These are phyloP conservation scores for Coenonympha arcania DNA, from an alignment of 2,888 invertebrate genomes.

Conservation along the genomic window DNA sequence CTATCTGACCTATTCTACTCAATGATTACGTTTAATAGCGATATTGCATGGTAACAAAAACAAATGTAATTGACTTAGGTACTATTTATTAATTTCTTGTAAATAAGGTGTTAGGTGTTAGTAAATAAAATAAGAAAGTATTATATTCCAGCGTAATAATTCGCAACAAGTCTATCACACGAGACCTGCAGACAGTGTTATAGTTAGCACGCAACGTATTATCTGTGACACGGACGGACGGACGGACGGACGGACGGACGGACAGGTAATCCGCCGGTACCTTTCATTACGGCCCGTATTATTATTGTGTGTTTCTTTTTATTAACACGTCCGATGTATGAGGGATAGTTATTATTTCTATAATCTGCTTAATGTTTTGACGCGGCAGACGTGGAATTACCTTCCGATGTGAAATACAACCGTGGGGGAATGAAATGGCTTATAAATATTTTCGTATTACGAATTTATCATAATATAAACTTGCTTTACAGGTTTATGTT, in stretches of 20 bases:
- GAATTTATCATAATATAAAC: too few relatives aligned
- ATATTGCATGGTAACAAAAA: too few relatives aligned
- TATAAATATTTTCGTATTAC: too few relatives aligned
- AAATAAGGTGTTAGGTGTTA: too few relatives aligned
- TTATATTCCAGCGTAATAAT: not conserved
- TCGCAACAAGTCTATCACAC: constrained; percentile 22
- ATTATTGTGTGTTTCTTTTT: constrained; percentile 21
- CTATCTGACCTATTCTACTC: too few relatives aligned
- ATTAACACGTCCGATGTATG: constrained; percentile 8
- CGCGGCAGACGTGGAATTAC: constrained; percentile 3
- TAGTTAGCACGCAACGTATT: constrained; percentile 23
- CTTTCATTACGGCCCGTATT: constrained; percentile 19
- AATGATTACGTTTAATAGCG: too few relatives aligned
- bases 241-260: constrained; percentile 34
- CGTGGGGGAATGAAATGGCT: too few relatives aligned
- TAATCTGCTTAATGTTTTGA: constrained; percentile 16
- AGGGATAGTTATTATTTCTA: constrained; percentile 12
- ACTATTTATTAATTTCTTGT: too few relatives aligned
- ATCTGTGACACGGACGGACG: constrained; percentile 29
- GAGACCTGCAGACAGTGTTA: too few relatives aligned
- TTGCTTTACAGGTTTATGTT: too few relatives aligned
- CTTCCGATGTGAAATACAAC: not conserved
- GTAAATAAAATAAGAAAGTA: too few relatives aligned
- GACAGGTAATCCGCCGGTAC: constrained; percentile 44
- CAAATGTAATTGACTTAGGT: too few relatives aligned